phyloP scores from a whole-genome alignment of 2,113 vertebrate genomes.

The Lophura nycthemera region DNA sequence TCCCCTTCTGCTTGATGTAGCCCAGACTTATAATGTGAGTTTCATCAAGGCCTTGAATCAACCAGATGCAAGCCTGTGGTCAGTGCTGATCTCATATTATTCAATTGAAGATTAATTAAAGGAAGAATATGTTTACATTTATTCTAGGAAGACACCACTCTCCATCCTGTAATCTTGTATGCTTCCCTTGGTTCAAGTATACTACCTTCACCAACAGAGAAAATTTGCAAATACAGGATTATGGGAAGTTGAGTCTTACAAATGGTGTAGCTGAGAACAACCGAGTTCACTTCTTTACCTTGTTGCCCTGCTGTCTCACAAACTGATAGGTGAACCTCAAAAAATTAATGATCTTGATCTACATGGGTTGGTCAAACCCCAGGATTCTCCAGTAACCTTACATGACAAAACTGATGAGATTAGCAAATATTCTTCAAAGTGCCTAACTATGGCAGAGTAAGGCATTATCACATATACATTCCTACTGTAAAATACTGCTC shows the following conservation, averaged over 20 bases:
- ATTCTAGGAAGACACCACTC: not conserved
- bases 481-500: not conserved
- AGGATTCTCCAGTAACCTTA: not conserved
- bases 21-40: not conserved
- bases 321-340: not conserved
- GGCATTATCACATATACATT: not conserved
- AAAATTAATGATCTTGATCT: not conserved
- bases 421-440: not conserved
- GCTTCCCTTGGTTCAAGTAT: not conserved
- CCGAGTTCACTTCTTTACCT: not conserved
- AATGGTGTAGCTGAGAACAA: not conserved
- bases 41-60: not conserved
- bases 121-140: not conserved
- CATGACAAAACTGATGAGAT: not conserved
- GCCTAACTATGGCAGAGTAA: not conserved
- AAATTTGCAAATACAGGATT: not conserved
- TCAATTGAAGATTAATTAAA: not conserved
- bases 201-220: not conserved
- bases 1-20: not conserved
- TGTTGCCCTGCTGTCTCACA: not conserved
- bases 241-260: not conserved
- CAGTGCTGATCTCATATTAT: not conserved
- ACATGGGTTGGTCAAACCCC: not conserved
- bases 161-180: not conserved
- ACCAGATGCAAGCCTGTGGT: not conserved